These are phyloP conservation scores for Takifugu flavidus DNA, from an alignment of 2,113 vertebrate species.

Conservation along the genomic window DNA sequence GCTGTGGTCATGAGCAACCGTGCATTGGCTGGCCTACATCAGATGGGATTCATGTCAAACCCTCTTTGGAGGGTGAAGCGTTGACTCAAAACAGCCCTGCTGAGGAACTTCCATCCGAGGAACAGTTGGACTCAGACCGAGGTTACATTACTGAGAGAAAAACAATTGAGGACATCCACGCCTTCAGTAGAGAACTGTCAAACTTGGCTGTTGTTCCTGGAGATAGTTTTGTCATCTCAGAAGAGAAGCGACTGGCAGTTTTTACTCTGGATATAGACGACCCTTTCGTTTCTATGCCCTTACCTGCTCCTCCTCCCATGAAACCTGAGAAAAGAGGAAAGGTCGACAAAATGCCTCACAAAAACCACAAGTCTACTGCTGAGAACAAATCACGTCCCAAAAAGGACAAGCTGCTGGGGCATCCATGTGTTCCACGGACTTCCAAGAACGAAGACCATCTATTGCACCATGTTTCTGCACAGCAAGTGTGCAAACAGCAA, in stretches of 20 bases:
- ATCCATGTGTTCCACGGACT: conserved; percentile 32
- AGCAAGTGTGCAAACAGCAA: conserved; percentile 39
- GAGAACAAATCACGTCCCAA: conserved; percentile 62
- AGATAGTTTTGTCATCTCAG: conserved; percentile 44
- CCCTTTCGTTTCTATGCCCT: conserved; percentile 24
- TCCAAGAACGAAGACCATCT: conserved; percentile 57
- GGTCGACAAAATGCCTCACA: conserved; percentile 64
- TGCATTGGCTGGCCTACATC: conserved; percentile 10
- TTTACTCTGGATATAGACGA: conserved; percentile 54
- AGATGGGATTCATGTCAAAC: conserved; percentile 26
- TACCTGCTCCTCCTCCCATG: not conserved
- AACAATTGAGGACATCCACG: conserved; percentile 35
- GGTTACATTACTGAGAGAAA: conserved; percentile 4
- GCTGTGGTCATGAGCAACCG: conserved; percentile 29
- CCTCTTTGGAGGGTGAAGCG: conserved; percentile 17
- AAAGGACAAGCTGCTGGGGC: conserved; percentile 55
- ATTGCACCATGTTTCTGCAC: conserved; percentile 23
- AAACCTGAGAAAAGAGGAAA: not conserved
- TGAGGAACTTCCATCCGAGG: conserved; percentile 23
- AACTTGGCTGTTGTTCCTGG: conserved; percentile 33
- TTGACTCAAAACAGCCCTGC: conserved; percentile 14
- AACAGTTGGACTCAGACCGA: conserved; percentile 11
- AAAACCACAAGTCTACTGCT: conserved; percentile 47
- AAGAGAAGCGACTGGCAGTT: conserved; percentile 30
- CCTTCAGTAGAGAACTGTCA: conserved; percentile 48